Conservation (phyloP, 2,888 invertebrate genomes). For the Anthophora plumipes region DNA sequence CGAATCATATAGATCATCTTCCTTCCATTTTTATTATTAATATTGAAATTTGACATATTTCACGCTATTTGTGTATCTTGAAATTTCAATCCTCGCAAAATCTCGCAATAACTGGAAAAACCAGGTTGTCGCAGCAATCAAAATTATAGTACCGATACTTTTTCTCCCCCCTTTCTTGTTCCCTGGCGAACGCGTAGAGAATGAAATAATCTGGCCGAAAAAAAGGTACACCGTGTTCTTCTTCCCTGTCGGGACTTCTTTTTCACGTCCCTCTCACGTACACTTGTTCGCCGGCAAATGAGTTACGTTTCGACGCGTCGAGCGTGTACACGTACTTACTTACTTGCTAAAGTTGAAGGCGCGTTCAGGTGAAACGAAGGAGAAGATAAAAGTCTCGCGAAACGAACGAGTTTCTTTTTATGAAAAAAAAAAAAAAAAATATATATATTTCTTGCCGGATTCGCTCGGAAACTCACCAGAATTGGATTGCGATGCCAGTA, state of each 20-base stretch:
- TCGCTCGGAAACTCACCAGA: constrained; percentile 78
- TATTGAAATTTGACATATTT: too few species aligned
- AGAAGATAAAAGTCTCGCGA: constrained; percentile 46
- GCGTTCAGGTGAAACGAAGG: constrained; percentile 52
- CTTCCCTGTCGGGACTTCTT: constrained; percentile 40
- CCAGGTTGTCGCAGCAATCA: neutral
- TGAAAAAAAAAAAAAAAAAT: too few species aligned
- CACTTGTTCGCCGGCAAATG: constrained; percentile 58
- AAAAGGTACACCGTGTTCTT: constrained; percentile 39
- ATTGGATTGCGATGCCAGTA: constrained; percentile 77
- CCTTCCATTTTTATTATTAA: too few species aligned
- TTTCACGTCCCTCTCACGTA: constrained; percentile 58
- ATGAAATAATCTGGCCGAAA: constrained; percentile 15
- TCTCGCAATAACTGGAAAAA: too few species aligned
- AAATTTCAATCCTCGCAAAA: too few species aligned
- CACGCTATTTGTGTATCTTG: too few species aligned
- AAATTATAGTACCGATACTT: neutral
- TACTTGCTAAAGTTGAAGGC: constrained; percentile 3
- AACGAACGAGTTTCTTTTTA: constrained; percentile 11
- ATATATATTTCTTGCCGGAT: constrained; percentile 33
- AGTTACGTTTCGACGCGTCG: constrained; percentile 56
- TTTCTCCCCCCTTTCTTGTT: neutral
- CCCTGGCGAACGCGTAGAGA: neutral
- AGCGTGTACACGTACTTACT: constrained; percentile 34
- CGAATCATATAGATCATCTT: too few species aligned